phyloP scores from a whole-genome alignment of 2,113 vertebrate species.

The Eretmochelys imbricata region DNA sequence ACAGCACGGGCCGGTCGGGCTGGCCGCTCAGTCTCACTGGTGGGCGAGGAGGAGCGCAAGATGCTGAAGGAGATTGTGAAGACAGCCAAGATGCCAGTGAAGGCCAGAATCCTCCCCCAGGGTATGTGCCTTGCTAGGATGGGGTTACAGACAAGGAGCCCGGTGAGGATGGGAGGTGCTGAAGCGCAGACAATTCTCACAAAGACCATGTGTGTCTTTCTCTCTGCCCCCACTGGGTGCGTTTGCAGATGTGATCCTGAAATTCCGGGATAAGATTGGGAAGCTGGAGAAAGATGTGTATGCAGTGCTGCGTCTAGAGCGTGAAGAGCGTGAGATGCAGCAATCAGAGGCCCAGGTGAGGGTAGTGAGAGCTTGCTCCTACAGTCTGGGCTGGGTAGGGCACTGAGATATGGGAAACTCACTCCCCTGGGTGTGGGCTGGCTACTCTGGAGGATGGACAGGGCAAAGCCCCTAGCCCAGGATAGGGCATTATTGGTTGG shows the following conservation, averaged over 20 bases:
- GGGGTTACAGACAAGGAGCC: background rate
- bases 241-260: constrained; percentile 90
- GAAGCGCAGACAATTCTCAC: background rate
- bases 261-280: constrained; percentile 93
- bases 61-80: constrained; percentile 97
- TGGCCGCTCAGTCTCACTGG: constrained; percentile 93
- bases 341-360: constrained; percentile 92
- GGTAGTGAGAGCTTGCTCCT: rapidly evolving
- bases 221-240: background rate
- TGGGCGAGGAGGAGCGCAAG: constrained; percentile 94
- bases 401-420: background rate
- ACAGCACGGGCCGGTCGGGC: constrained; percentile 92
- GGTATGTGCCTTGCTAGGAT: constrained; percentile 74
- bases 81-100: constrained; percentile 88
- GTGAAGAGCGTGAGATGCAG: constrained; percentile 91
- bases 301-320: constrained; percentile 90
- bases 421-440: background rate
- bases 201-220: background rate
- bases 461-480: background rate
- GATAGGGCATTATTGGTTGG: background rate
- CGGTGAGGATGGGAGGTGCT: background rate
- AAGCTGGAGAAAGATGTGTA: constrained; percentile 94
- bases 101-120: constrained; percentile 92
- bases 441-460: background rate
- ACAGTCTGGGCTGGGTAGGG: background rate